Percentiles rank a stretch among this genome's conserved stretches.
Conservation (phyloP, 2,888 invertebrate genomes). For the Macaria liturata region DNA sequence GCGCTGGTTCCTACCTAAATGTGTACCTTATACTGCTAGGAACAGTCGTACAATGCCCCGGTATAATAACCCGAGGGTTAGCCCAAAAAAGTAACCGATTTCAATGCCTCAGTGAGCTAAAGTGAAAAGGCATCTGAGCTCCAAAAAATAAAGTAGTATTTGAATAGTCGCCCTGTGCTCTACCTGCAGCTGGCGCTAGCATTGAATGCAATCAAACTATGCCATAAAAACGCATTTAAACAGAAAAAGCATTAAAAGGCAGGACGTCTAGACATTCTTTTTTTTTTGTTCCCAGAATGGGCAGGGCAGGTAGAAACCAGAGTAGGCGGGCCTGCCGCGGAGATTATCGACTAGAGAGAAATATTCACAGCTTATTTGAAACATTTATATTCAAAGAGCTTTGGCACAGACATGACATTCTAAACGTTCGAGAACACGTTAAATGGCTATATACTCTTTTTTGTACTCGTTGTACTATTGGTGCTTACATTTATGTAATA, state of each 20-base stretch:
- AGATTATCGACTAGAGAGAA: conserved; percentile 28
- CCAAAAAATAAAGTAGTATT: conserved; percentile 62
- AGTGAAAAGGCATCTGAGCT: conserved; percentile 55
- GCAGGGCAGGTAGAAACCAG: conserved; percentile 66
- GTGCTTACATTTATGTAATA: conserved; percentile 4
- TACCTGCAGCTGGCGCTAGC: conserved; percentile 77
- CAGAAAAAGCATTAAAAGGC: conserved; percentile 73
- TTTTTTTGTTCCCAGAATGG: conserved; percentile 64
- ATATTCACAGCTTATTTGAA: conserved; percentile 23
- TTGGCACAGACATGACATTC: conserved; percentile 27
- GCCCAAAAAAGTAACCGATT: conserved; percentile 44
- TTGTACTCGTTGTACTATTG: conserved; percentile 21
- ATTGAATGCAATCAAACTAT: conserved; percentile 64
- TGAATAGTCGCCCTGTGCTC: conserved; percentile 47
- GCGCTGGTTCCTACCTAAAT: conserved; percentile 26
- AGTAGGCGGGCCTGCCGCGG: conserved; percentile 23
- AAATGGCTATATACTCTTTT: conserved; percentile 12
- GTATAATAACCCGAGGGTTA: conserved; percentile 40
- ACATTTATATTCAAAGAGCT: conserved; percentile 27
- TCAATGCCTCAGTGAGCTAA: conserved; percentile 41
- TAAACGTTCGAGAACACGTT: neutral
- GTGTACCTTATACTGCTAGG: conserved; percentile 29
- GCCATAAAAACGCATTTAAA: conserved; percentile 70
- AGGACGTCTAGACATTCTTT: conserved; percentile 78
- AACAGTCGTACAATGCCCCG: conserved; percentile 32